Evolutionary conservation across 2,113 vertebrate species (phyloP), one percentile per base, ranked within the genome.

Genomic region (Smithornis capensis): DNA sequence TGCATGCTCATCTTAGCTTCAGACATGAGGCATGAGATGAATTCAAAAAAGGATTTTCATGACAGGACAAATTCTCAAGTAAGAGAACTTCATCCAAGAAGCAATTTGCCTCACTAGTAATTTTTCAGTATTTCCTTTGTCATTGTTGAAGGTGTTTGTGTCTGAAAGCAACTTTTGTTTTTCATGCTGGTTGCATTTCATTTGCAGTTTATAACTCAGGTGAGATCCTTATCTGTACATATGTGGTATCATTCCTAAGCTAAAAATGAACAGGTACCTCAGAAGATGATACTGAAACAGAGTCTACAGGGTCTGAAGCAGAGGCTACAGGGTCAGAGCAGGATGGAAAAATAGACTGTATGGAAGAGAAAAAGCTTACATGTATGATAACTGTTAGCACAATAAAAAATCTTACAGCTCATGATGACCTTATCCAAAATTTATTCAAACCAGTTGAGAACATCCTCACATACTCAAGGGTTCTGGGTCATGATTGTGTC

Each of bases 71-170:
- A 87, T 69, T 70, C 68, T 71, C 42, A 65, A 69, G 85, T 25
- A 92, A 80, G 29, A 70, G 62, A 31, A 57, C 56, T 87, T 44
- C 69, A 92, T 83, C 81, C 45, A 79, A 91, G 92, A 96, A 93
- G 47, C 63, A 68, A 93, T 96, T 94, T 90, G 42, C 44, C 91
- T 86, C 83, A 63, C 44, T 71, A 24, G 65, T 94, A 60, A 78
- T 84, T 92, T 94, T 86, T 71, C 68, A 78, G 69, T 53, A 60
- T 86, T 95, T 85, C 21, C 38, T 88, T 89, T 87, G 70, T 77
- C 73, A 56, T 19, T 81, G 52, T 28, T 81, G n/a, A 83, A 89
- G 47, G 45, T 69, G n/a, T 74, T 77, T 81, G 33, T 59, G 33
- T 50, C 44, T 63, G 64, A 90, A 92, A 50, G 38, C 2, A 12